Conservation (phyloP, 2,888 invertebrate species). For the Eilema sororculum region DNA sequence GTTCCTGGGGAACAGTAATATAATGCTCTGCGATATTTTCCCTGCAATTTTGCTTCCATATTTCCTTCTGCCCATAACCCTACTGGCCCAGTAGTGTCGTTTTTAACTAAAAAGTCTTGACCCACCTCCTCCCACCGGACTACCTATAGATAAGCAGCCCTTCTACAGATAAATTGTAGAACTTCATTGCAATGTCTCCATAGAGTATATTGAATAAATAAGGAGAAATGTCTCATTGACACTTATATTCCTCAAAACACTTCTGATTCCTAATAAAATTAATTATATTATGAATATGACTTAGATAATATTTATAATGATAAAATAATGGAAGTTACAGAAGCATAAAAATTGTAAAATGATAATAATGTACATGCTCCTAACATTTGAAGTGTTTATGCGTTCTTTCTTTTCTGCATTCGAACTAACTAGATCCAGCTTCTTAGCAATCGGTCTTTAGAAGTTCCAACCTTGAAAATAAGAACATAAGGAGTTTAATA, state of each 20-base stretch:
- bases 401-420: conserved; percentile 1
- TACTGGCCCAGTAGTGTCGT: no score
- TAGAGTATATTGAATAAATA: no score
- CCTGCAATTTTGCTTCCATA: no score
- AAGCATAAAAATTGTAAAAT: conserved; percentile 9
- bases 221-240: background rate
- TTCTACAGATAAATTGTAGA: background rate
- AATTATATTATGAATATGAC: background rate
- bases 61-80: no score
- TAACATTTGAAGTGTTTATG: background rate
- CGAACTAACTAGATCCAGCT: background rate
- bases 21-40: no score
- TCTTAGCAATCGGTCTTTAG: background rate
- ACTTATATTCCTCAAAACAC: background rate
- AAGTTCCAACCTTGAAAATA: background rate
- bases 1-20: no score
- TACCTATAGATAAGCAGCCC: no score
- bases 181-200: background rate
- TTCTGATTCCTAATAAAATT: background rate
- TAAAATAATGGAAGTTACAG: background rate
- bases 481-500: background rate
- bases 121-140: no score
- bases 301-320: background rate
- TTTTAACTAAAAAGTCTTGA: no score
- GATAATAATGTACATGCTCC: conserved; percentile 3